Percentiles rank a stretch among this genome's conserved stretches.
These are phyloP conservation scores for Brachionus rotundiformis DNA, from an alignment of 1,140 invertebrate genomes.

Conservation along the genomic window DNA sequence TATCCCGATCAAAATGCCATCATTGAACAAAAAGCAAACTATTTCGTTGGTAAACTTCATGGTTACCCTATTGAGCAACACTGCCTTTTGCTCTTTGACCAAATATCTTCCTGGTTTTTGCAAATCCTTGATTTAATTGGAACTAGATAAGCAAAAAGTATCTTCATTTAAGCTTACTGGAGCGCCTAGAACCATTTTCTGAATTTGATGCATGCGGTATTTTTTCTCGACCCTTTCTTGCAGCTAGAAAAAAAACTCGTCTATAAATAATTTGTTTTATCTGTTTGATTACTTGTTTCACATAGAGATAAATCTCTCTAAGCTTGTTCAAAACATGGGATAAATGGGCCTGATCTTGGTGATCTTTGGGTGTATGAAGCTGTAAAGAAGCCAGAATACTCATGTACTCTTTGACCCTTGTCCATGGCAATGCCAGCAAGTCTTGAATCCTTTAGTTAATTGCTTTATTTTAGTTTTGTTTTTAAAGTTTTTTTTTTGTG, in stretches of 20 bases:
- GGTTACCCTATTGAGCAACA: background rate
- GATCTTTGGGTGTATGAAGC: constrained; percentile 25
- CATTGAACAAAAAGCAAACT: background rate
- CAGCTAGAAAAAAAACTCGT: background rate
- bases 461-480: background rate
- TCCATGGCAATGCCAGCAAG: constrained; percentile 16
- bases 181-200: background rate
- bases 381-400: constrained; percentile 13
- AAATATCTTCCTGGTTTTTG: constrained; percentile 13
- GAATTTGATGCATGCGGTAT: constrained; percentile 17
- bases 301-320: constrained; percentile 8
- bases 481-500: background rate
- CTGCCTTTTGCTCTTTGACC: background rate
- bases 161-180: background rate
- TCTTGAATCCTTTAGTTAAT: background rate
- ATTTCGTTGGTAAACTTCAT: constrained; percentile 26
- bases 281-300: background rate
- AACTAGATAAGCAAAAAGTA: background rate
- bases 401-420: constrained; percentile 26
- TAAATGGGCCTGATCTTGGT: constrained; percentile 25
- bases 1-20: background rate
- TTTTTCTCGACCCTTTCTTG: constrained; percentile 40
- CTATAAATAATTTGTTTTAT: background rate
- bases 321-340: background rate
- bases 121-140: background rate